Percentiles rank a stretch among this genome's conserved stretches.
Conservation (phyloP, 2,797 vertebrate genomes). For the Masticophis lateralis region DNA sequence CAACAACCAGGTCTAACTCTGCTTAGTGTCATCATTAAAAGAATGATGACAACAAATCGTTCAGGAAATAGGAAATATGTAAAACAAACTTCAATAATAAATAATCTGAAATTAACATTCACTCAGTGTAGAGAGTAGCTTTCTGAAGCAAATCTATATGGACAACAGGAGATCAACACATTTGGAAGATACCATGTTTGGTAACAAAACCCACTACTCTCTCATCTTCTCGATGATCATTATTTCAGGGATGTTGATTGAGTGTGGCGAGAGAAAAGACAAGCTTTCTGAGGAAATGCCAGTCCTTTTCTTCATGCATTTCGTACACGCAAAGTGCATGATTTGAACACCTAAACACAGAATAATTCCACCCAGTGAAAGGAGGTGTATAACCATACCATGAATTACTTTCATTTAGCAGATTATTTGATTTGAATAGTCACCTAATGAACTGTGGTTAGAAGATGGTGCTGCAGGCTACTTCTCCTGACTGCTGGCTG, state of each 20-base stretch:
- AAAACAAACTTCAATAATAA: neutral
- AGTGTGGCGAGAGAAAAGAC: neutral
- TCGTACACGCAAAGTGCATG: neutral
- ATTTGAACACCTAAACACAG: neutral
- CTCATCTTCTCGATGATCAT: neutral
- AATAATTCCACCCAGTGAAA: neutral
- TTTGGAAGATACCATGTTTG: neutral
- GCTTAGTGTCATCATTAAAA: neutral
- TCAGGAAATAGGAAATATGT: neutral
- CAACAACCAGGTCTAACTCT: neutral
- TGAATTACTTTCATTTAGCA: neutral
- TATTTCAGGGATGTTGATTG: neutral
- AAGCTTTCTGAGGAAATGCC: neutral
- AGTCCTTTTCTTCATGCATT: neutral
- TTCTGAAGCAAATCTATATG: neutral
- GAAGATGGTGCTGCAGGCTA: too few relatives aligned
- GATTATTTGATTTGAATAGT: neutral
- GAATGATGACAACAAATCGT: neutral
- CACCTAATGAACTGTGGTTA: too few relatives aligned
- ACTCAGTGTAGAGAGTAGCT: neutral
- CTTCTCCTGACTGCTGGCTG: too few relatives aligned
- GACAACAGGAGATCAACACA: neutral
- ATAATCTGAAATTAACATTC: neutral
- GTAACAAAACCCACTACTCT: neutral
- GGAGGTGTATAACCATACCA: neutral